phyloP scores from a whole-genome alignment of 2,113 vertebrate species.

The Phalacrocorax aristotelis region DNA sequence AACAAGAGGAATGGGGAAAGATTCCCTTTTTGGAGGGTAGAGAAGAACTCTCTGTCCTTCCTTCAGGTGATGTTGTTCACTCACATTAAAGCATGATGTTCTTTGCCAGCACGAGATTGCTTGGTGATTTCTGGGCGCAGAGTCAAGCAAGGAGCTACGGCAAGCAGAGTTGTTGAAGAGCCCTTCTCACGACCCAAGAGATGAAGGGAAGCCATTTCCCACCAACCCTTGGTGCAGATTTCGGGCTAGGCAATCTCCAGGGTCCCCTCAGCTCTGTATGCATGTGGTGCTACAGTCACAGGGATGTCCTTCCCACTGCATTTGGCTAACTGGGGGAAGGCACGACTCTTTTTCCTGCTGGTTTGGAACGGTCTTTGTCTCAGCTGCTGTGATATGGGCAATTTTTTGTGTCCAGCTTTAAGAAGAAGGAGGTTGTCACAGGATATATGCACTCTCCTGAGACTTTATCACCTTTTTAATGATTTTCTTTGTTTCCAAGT shows the following conservation, averaged over 20 bases:
- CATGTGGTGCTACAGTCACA: background rate
- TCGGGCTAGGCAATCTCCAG: background rate
- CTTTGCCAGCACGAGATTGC: background rate
- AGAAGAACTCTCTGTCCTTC: background rate
- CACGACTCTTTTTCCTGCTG: background rate
- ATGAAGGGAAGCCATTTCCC: background rate
- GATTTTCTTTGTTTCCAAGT: background rate
- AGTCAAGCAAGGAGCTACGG: background rate
- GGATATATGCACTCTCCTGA: background rate
- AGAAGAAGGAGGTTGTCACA: background rate
- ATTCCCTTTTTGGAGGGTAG: background rate
- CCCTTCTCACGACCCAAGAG: background rate
- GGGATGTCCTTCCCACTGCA: background rate
- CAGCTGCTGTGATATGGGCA: background rate
- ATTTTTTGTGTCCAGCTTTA: background rate
- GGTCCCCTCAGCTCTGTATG: background rate
- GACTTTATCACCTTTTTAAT: background rate
- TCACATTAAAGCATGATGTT: accelerated
- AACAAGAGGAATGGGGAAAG: background rate
- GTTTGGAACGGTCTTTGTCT: background rate
- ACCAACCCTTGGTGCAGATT: background rate
- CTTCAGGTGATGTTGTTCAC: no score
- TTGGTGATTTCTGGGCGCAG: no score
- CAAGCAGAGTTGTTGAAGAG: background rate
- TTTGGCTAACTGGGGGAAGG: background rate